Evolutionary conservation across 2,888 invertebrate species (phyloP), one percentile per base, ranked within the genome.

Genomic region (Plagiodera versicolora): DNA sequence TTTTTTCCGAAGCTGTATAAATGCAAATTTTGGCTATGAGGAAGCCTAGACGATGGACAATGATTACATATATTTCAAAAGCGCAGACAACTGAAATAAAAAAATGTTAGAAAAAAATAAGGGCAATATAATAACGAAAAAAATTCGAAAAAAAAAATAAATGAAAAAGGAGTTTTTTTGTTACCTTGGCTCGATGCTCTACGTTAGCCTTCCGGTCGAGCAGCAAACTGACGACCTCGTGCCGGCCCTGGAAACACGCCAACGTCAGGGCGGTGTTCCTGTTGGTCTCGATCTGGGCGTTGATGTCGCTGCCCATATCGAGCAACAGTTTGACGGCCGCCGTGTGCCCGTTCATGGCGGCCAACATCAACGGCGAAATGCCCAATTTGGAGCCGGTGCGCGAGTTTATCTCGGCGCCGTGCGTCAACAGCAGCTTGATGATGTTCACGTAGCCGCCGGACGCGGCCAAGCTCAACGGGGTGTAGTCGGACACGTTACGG

Each of bases 221-320:
- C 58, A 99, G 84, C 57, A 99, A 85, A 79, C 95, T 94, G 54
- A 99, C 99, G 51, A 99, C 99, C 80, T 99, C 99, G 80, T 98
- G 96, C 45, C 98, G 87, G 69, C 99, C 98, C 87, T 98, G 98
- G 83, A 99, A 98, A 82, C 98, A 98, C 35, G 99, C 99, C 70
- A 99, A 86, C 35, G 98, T 99, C 70, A 99, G 85, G 24, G 99
- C 99, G 20, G 99, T 99, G 81, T 99, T 99, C 60, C 98, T 86
- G 81, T 99, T 99, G 45, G 99, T 99, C 83, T 99, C 99, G 73
- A 99, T 99, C 84, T 96, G 96, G 68, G 99, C 98, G 84, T 99
- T 99, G 74, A 99, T 99, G 80, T 99, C 99, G 74, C 96, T 96
- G 68, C 98, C 98, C 89, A 95, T 95, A 81, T 99, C 98, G 60